Conservation (phyloP, 2,888 invertebrate genomes). For the Lottia gigantea region DNA sequence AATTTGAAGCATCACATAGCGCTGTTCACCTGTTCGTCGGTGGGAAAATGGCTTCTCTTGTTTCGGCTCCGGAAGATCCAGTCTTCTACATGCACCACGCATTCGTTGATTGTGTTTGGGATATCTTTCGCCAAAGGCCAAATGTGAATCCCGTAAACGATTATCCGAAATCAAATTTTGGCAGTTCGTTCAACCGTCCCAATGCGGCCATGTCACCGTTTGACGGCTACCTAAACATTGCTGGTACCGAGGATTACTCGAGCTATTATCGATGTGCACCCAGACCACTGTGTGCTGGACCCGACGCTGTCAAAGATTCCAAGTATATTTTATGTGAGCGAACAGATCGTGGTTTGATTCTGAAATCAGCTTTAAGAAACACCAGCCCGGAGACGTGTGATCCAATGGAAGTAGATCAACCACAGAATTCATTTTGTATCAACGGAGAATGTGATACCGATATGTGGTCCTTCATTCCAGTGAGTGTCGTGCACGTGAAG, state of each 20-base stretch:
- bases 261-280: background rate
- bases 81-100: constrained; percentile 9
- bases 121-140: background rate
- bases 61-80: background rate
- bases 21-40: background rate
- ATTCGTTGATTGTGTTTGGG: background rate
- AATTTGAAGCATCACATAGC: constrained; percentile 4
- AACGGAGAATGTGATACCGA: background rate
- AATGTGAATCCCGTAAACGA: background rate
- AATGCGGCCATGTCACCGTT: background rate
- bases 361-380: background rate
- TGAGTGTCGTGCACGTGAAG: background rate
- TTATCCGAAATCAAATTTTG: background rate
- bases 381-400: background rate
- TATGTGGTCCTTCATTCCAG: background rate
- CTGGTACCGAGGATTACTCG: background rate
- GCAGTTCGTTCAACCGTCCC: background rate
- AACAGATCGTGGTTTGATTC: background rate
- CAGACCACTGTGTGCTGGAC: background rate
- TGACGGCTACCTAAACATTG: background rate
- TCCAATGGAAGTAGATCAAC: background rate
- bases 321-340: background rate
- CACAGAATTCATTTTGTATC: constrained; percentile 1
- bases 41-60: background rate
- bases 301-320: background rate